Evolutionary conservation across 2,113 vertebrate genomes (phyloP), one percentile per base, ranked within the genome.

Genomic region (Cheirogaleus medius): DNA sequence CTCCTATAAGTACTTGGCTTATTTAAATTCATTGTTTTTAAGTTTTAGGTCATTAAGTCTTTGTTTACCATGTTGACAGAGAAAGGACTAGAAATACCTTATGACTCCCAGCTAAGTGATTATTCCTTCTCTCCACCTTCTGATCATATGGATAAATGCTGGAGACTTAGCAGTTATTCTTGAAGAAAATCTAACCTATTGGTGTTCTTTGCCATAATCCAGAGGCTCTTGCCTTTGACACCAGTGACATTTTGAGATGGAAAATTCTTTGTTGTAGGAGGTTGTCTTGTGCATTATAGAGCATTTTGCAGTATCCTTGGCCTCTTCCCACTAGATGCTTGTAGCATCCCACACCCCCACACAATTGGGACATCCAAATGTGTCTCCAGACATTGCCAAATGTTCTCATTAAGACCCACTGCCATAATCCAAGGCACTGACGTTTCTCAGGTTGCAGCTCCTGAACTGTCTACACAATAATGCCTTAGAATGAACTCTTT

Each of bases 21-120:
- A 8, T n/a, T 32, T 39, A 90, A 96, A 2, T 91, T 74, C 20
- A n/a, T 91, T 44, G 0, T 84, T 73, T 74, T 76, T 71, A 23
- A 49, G 25, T 89, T 83, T 69, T 63, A 44, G 74, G 18, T 21
- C 39, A 66, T 71, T 66, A 69, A 39, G 18, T 85, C 44, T 83
- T 69, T 84, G 18, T 96, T 88, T 88, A 69, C 10, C 15, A 29
- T 5, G n/a, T 80, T 39, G 27, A 29, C 13, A 87, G n/a, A 93
- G 49, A 56, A 83, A 74, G 34, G n/a, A 69, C 80, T 92, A 90
- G 80, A 84, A 90, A 89, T 89, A 32, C 6, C 86, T 97, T 13
- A 20, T 8, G 32, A 69, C 27, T 80, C 23, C 23, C 34, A 68
- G 63, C 21, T 77, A 18, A 52, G 21, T 2, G 0, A 8, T 78